These are phyloP conservation scores for Leucoraja ocellata DNA, from an alignment of 2,797 vertebrate species.

Conservation along the genomic window DNA sequence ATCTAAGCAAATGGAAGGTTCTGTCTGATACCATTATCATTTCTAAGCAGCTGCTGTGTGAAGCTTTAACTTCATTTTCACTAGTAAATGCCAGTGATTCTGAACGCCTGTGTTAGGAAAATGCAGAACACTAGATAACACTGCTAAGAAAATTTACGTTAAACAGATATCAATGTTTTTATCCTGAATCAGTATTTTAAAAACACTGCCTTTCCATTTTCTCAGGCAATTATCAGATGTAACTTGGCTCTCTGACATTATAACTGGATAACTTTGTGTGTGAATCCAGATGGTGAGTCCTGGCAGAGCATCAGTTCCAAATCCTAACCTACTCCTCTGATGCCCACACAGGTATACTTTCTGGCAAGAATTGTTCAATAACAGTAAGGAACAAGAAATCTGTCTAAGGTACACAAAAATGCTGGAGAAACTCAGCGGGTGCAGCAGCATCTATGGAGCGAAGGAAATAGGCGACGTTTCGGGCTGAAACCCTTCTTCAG, in stretches of 20 bases:
- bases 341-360: neutral
- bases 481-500: too few relatives aligned
- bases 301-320: neutral
- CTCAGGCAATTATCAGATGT: neutral
- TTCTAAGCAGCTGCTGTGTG: neutral
- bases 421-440: too few relatives aligned
- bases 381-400: neutral
- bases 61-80: neutral
- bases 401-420: neutral
- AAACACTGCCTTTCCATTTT: neutral
- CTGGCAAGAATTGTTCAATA: neutral
- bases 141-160: neutral
- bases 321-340: neutral
- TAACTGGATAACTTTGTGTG: neutral
- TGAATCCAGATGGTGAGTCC: neutral
- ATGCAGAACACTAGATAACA: neutral
- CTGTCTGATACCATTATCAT: slow-evolving; percentile 7
- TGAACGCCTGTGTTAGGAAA: neutral
- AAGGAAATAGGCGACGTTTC: too few relatives aligned
- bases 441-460: too few relatives aligned
- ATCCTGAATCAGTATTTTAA: neutral
- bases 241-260: neutral
- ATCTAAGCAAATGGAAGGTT: neutral
- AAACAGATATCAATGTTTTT: neutral
- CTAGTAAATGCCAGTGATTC: neutral